A percentile compares a stretch with the other conserved stretches of the same genome.
Evolutionary conservation across 2,797 vertebrate genomes (phyloP).

Genomic region (Siniperca undulata): DNA sequence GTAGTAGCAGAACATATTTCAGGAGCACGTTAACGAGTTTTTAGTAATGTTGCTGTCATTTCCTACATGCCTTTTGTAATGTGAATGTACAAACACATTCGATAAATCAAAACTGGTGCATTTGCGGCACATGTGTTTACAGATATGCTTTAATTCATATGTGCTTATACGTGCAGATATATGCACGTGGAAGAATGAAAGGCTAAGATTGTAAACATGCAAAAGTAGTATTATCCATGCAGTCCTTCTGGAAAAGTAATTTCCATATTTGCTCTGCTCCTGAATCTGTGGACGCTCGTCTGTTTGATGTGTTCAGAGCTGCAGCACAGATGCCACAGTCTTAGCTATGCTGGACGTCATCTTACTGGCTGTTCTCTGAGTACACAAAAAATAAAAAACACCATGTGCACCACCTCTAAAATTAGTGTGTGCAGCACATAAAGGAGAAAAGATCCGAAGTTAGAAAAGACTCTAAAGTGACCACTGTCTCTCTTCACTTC

Average conservation of each 20-base stretch:
- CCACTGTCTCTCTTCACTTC: slow-evolving; percentile 76
- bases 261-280: slow-evolving; percentile 80
- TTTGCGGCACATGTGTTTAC: background rate
- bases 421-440: slow-evolving; percentile 79
- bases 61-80: slow-evolving; percentile 45
- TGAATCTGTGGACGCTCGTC: slow-evolving; percentile 79
- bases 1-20: slow-evolving; percentile 72
- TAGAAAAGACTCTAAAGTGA: slow-evolving; percentile 83
- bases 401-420: slow-evolving; percentile 84
- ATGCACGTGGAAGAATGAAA: slow-evolving; percentile 58
- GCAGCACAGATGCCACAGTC: slow-evolving; percentile 86
- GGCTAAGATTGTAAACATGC: slow-evolving; percentile 63
- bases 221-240: slow-evolving; percentile 73
- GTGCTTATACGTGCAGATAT: slow-evolving; percentile 18
- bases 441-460: slow-evolving; percentile 64
- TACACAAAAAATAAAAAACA: slow-evolving; percentile 70
- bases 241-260: slow-evolving; percentile 86
- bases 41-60: slow-evolving; percentile 67
- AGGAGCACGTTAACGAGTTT: slow-evolving; percentile 60
- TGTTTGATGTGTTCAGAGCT: slow-evolving; percentile 89
- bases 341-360: slow-evolving; percentile 86
- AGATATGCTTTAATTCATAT: slow-evolving; percentile 1
- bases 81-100: background rate
- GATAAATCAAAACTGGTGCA: background rate
- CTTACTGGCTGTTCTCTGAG: slow-evolving; percentile 83